Conservation (phyloP, 2,888 invertebrate species). For the Drosophila aldrichi region DNA sequence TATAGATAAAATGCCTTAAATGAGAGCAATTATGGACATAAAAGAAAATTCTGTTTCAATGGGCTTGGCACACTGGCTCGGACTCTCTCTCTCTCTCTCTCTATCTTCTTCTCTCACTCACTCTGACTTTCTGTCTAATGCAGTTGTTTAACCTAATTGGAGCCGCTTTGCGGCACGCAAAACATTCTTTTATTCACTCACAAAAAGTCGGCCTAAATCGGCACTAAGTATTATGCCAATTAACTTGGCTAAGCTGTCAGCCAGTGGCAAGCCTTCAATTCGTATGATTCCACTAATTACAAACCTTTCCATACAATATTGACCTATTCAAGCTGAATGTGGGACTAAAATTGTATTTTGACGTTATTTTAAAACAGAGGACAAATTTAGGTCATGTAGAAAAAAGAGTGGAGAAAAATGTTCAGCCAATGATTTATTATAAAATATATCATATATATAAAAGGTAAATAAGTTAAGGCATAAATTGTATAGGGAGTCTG, state of each 20-base stretch:
- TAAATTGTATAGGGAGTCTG: too few relatives aligned
- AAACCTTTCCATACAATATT: slow-evolving; percentile 1
- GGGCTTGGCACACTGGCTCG: slow-evolving; percentile 6
- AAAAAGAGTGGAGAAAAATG: neutral
- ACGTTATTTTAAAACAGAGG: neutral
- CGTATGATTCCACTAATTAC: slow-evolving; percentile 29
- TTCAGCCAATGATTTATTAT: too few relatives aligned
- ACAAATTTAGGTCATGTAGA: neutral
- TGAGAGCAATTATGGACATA: slow-evolving; percentile 44
- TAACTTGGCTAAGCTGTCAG: slow-evolving; percentile 43
- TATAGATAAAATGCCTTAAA: slow-evolving; percentile 17
- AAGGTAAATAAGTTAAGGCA: too few relatives aligned
- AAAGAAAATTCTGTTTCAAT: slow-evolving; percentile 33
- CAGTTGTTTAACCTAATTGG: slow-evolving; percentile 45
- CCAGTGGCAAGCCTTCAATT: slow-evolving; percentile 8
- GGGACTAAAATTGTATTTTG: neutral
- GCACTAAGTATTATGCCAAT: slow-evolving; percentile 55
- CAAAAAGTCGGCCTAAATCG: neutral
- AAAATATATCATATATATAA: too few relatives aligned
- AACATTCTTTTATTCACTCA: slow-evolving; percentile 41
- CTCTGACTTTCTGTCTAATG: slow-evolving; percentile 7
- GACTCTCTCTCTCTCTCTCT: slow-evolving; percentile 4
- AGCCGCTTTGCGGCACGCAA: slow-evolving; percentile 56
- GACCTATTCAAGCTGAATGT: neutral
- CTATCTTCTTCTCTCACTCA: slow-evolving; percentile 9